Evolutionary conservation across 2,797 vertebrate genomes (phyloP).

Genomic region (Microctenopoma steveboyesi): DNA sequence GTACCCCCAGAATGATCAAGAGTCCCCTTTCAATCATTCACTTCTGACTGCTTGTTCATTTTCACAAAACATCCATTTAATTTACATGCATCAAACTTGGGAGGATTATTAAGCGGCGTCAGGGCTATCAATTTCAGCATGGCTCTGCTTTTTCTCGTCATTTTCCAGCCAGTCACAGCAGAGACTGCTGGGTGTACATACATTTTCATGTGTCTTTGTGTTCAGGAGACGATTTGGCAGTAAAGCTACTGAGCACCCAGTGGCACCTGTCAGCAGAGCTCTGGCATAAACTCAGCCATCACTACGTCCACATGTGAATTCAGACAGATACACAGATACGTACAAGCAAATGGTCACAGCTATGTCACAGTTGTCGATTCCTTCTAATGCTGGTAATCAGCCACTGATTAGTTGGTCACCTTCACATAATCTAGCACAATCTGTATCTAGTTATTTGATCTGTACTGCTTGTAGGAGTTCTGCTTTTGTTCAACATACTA

Average conservation of each 20-base stretch:
- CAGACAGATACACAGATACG: conserved; percentile 23
- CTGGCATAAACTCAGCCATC: conserved; percentile 45
- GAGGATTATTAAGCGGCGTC: conserved; percentile 28
- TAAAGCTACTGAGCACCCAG: conserved; percentile 28
- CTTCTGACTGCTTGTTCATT: conserved; percentile 57
- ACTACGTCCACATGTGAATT: conserved; percentile 14
- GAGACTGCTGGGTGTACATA: conserved; percentile 25
- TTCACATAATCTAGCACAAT: background rate
- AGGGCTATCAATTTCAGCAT: conserved; percentile 50
- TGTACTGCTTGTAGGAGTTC: background rate
- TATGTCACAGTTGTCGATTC: background rate
- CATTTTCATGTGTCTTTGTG: conserved; percentile 55
- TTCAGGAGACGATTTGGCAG: conserved; percentile 60
- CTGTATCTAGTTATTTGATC: background rate
- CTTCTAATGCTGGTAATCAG: background rate
- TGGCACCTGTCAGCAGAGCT: conserved; percentile 52
- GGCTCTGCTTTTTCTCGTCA: conserved; percentile 24
- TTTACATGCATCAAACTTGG: conserved; percentile 41
- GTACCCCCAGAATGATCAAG: conserved; percentile 36
- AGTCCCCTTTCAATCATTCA: conserved; percentile 50
- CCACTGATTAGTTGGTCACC: no score
- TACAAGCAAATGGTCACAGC: background rate
- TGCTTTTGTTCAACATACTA: no score
- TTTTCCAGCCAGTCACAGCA: conserved; percentile 51
- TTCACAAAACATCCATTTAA: conserved; percentile 60